Evolutionary conservation across 2,888 invertebrate genomes (phyloP).

Genomic region (Trachelus stipa): DNA sequence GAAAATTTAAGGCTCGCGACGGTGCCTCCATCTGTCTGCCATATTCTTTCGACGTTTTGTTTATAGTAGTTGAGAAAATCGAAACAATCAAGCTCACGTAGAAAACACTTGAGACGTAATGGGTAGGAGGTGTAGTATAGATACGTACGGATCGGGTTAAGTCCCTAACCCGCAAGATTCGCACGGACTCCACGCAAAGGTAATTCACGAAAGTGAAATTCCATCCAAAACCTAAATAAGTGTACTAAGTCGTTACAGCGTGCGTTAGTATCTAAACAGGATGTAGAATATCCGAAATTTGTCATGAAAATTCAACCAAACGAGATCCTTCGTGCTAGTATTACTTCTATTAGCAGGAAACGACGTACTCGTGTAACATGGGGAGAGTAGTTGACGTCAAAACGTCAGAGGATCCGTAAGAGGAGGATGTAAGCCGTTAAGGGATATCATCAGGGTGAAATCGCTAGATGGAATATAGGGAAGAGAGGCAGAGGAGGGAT

Average conservation of each 20-base stretch:
- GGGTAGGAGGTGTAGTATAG: neutral
- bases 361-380: neutral
- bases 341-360: neutral
- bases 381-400: neutral
- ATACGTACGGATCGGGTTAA: neutral
- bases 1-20: neutral
- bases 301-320: neutral
- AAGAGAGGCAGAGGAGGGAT: neutral
- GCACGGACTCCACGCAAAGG: neutral
- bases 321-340: neutral
- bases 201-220: neutral
- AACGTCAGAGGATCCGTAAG: neutral
- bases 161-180: neutral
- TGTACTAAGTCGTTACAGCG: neutral
- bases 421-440: constrained; percentile 3
- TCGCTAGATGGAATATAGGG: neutral
- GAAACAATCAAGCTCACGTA: neutral
- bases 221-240: neutral
- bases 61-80: neutral
- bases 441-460: neutral
- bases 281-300: neutral
- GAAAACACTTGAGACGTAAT: neutral
- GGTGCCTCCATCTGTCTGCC: neutral
- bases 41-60: neutral
- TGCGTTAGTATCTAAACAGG: neutral